phyloP scores from a whole-genome alignment of 1,140 invertebrate genomes.

The Anastatus disparis region DNA sequence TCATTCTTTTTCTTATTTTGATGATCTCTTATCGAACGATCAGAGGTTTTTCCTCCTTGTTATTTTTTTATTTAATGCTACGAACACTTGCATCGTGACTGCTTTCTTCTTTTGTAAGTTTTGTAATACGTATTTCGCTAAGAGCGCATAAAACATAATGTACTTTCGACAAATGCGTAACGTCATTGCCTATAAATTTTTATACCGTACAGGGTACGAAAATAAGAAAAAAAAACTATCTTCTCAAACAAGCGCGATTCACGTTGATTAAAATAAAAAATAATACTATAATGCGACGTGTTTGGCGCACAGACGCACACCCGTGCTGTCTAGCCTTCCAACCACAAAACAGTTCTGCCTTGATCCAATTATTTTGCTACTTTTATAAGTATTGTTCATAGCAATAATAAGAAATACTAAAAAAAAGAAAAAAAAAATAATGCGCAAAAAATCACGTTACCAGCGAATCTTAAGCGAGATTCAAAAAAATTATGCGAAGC shows the following conservation, averaged over 20 bases:
- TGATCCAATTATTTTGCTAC: conserved; percentile 64
- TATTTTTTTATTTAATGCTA: conserved; percentile 23
- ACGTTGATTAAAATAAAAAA: conserved; percentile 21
- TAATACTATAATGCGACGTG: conserved; percentile 12
- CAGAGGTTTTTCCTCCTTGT: neutral
- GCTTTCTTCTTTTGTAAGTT: conserved; percentile 32
- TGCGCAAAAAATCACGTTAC: conserved; percentile 7
- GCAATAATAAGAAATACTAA: conserved; percentile 38
- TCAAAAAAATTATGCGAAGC: conserved; percentile 5
- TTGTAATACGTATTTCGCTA: conserved; percentile 28
- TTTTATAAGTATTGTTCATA: conserved; percentile 54
- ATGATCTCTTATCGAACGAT: conserved; percentile 13
- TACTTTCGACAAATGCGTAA: conserved; percentile 22
- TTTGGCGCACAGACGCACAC: conserved; percentile 13
- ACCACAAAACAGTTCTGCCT: conserved; percentile 52
- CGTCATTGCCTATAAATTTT: conserved; percentile 25
- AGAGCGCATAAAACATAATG: conserved; percentile 14
- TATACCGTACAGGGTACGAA: conserved; percentile 27
- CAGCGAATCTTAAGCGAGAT: conserved; percentile 1
- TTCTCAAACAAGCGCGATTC: neutral
- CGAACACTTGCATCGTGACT: conserved; percentile 16
- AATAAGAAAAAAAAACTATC: conserved; percentile 18
- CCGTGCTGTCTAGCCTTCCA: conserved; percentile 20
- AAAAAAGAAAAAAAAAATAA: too few species aligned
- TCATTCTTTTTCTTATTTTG: conserved; percentile 3